These are phyloP conservation scores for Caenorhabditis sp. DNA, from an alignment of 2,888 invertebrate species.

Conservation along the genomic window DNA sequence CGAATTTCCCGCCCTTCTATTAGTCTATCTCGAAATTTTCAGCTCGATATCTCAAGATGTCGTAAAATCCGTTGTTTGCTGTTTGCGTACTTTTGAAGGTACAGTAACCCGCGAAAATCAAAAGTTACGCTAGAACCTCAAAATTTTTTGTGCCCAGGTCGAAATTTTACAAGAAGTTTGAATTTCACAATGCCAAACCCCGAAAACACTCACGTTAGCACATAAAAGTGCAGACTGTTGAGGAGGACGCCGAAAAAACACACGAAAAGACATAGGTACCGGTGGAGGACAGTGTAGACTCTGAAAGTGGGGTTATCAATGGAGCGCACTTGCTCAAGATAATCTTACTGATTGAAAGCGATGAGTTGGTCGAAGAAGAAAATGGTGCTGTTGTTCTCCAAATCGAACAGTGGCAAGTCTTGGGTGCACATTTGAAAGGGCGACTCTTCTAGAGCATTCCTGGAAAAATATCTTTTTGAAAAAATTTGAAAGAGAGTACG, in stretches of 20 bases:
- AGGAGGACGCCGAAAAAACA: slow-evolving; percentile 74
- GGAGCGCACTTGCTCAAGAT: not conserved
- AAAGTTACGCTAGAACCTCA: not conserved
- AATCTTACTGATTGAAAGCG: slow-evolving; percentile 67
- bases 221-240: slow-evolving; percentile 76
- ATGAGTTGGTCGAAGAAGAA: slow-evolving; percentile 68
- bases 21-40: not conserved
- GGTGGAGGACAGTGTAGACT: slow-evolving; percentile 72
- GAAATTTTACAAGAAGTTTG: not conserved
- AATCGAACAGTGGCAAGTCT: slow-evolving; percentile 71
- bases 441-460: slow-evolving; percentile 33
- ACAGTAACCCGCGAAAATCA: not conserved
- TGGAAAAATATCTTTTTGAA: slow-evolving; percentile 24
- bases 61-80: not conserved
- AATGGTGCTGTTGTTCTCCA: slow-evolving; percentile 67
- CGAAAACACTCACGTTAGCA: slow-evolving; percentile 67
- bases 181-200: not conserved
- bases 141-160: not conserved
- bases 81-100: not conserved
- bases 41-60: not conserved
- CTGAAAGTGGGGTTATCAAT: slow-evolving; percentile 62
- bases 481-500: slow-evolving; percentile 5
- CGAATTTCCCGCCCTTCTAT: not conserved
- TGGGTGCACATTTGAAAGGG: slow-evolving; percentile 67
- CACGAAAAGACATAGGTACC: slow-evolving; percentile 72